phyloP scores from a whole-genome alignment of 2,888 invertebrate species.

The Candidula unifasciata region DNA sequence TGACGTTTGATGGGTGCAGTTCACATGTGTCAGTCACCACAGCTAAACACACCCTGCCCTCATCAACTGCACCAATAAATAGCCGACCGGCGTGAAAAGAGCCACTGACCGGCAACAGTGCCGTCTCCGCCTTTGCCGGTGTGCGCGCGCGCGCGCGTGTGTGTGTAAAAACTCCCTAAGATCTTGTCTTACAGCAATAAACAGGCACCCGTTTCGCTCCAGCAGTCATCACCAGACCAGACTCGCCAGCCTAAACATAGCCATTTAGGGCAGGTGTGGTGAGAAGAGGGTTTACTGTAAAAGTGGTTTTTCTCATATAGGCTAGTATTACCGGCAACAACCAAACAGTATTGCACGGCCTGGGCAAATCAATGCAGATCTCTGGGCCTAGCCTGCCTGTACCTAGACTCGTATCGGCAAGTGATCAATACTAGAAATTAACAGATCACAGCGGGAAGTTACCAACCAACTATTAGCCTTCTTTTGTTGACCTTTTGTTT shows the following conservation, averaged over 20 bases:
- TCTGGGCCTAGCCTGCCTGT: background rate
- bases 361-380: constrained; percentile 40
- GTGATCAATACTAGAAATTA: constrained; percentile 46
- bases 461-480: constrained; percentile 43
- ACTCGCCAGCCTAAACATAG: background rate
- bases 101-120: no score
- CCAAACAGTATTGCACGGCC: constrained; percentile 28
- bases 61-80: no score
- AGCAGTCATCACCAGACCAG: background rate
- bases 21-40: no score
- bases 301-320: constrained; percentile 1
- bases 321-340: constrained; percentile 36
- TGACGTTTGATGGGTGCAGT: no score
- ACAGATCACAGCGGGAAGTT: constrained; percentile 49
- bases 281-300: constrained; percentile 40
- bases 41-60: no score
- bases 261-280: constrained; percentile 11
- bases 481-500: constrained; percentile 45
- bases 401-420: constrained; percentile 41
- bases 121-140: no score
- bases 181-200: no score
- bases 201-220: constrained; percentile 11
- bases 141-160: no score
- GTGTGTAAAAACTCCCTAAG: no score
- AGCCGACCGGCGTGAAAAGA: no score